These are phyloP conservation scores for Leptinotarsa lineolata DNA, from an alignment of 1,140 invertebrate species.

Conservation along the genomic window DNA sequence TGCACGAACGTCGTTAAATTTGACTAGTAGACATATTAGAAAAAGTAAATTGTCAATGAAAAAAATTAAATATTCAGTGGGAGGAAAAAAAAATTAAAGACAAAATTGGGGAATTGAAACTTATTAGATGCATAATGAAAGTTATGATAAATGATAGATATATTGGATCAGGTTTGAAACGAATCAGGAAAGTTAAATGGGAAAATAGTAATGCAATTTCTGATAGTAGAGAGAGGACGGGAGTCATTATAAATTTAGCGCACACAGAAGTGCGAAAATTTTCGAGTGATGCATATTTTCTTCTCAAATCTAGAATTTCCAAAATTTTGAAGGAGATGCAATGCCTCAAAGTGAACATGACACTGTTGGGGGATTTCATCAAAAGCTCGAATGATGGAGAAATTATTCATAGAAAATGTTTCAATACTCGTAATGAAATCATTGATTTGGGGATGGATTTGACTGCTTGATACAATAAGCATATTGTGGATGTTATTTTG, in stretches of 20 bases:
- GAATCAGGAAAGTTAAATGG: neutral
- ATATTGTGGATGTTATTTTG: neutral
- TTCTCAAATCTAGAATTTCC: neutral
- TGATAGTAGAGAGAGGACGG: neutral
- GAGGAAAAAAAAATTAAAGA: neutral
- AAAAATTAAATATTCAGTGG: neutral
- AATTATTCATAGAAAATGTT: neutral
- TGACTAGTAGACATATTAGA: neutral
- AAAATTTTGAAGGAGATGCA: neutral
- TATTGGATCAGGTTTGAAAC: neutral
- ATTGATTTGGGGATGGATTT: neutral
- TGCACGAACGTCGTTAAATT: neutral
- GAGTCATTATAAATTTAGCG: neutral
- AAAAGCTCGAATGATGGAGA: neutral
- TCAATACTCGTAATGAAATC: neutral
- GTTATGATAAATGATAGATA: neutral
- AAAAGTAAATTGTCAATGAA: neutral
- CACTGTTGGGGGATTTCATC: neutral
- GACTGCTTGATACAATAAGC: neutral
- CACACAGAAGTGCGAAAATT: neutral
- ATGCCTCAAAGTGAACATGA: neutral
- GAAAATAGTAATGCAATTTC: neutral
- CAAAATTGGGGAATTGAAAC: neutral
- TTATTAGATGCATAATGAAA: neutral
- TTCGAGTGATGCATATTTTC: neutral